Conservation (phyloP, 2,113 vertebrate species). For the Rhinopithecus roxellana region DNA sequence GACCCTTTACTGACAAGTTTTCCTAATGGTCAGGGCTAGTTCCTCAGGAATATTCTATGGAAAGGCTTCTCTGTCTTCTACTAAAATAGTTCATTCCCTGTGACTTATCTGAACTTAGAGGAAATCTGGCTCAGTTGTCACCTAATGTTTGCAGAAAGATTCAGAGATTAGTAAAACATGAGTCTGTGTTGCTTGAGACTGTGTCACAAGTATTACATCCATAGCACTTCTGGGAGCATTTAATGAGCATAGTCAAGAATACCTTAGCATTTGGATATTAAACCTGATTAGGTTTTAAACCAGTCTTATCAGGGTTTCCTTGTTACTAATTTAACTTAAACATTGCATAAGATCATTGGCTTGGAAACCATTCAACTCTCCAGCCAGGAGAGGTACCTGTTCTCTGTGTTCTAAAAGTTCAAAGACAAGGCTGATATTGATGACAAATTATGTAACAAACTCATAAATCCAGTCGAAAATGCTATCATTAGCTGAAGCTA, state of each 20-base stretch:
- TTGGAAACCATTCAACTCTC: neutral
- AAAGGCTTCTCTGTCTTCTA: neutral
- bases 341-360: neutral
- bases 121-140: neutral
- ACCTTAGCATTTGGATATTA: neutral
- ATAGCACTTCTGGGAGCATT: neutral
- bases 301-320: slow-evolving; percentile 31
- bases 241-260: neutral
- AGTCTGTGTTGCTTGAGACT: neutral
- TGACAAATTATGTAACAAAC: neutral
- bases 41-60: neutral
- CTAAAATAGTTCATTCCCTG: neutral
- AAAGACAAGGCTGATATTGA: neutral
- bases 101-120: neutral
- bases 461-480: neutral
- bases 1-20: neutral
- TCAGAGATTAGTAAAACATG: neutral
- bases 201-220: neutral
- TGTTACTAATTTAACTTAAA: neutral
- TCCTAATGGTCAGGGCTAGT: slow-evolving; percentile 31
- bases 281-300: slow-evolving; percentile 5
- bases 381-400: neutral
- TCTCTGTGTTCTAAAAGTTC: neutral
- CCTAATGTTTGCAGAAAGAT: neutral
- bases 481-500: neutral